These are phyloP conservation scores for Numenius phaeopus DNA, from an alignment of 2,797 vertebrate species.

Conservation along the genomic window DNA sequence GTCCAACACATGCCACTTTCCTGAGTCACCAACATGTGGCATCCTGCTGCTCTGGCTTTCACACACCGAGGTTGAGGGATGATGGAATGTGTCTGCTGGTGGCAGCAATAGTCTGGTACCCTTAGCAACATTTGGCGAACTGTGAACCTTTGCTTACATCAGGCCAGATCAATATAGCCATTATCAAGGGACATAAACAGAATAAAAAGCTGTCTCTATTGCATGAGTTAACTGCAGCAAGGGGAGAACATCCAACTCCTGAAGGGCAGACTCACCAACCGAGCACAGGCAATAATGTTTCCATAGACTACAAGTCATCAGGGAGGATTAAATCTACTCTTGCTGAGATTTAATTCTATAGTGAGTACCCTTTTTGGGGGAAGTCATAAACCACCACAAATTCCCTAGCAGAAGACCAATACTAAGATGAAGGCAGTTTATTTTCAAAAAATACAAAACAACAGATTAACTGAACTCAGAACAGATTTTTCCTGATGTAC, in stretches of 20 bases:
- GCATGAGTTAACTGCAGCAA: conserved; percentile 66
- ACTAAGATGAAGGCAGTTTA: conserved; percentile 38
- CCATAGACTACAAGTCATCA: conserved; percentile 27
- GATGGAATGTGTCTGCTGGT: conserved; percentile 53
- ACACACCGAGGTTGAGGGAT: not conserved
- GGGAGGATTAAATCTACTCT: conserved; percentile 40
- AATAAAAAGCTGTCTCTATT: conserved; percentile 56
- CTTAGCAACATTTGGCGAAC: conserved; percentile 42
- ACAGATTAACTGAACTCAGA: conserved; percentile 1
- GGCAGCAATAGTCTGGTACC: conserved; percentile 59
- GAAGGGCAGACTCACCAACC: conserved; percentile 47
- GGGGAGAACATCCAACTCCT: conserved; percentile 56
- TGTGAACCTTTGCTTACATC: conserved; percentile 65
- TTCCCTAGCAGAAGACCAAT: conserved; percentile 45
- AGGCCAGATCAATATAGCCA: conserved; percentile 63
- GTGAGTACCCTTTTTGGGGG: not conserved
- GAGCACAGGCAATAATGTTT: conserved; percentile 41
- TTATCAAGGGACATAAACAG: conserved; percentile 67
- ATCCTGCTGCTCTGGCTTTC: conserved; percentile 26
- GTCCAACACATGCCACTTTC: conserved; percentile 1
- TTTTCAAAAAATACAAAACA: conserved; percentile 53
- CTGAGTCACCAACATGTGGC: conserved; percentile 27
- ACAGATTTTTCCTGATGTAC: conserved; percentile 5
- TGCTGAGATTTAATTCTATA: conserved; percentile 52
- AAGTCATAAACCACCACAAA: conserved; percentile 46